These are phyloP conservation scores for Dascillus cervinus DNA, from an alignment of 2,888 invertebrate genomes.

Conservation along the genomic window DNA sequence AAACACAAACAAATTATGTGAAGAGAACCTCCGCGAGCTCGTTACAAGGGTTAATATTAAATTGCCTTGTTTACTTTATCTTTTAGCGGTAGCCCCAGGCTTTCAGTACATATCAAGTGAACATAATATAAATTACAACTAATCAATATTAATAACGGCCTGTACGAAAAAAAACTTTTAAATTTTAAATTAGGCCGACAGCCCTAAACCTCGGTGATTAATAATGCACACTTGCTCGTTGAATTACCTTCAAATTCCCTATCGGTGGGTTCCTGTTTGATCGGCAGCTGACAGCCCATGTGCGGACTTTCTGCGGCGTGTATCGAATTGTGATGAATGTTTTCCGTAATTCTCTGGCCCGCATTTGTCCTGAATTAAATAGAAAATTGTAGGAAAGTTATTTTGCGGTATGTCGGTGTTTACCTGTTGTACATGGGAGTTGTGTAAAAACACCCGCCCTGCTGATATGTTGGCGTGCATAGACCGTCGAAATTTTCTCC, in stretches of 20 bases:
- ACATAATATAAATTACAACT: conserved; percentile 39
- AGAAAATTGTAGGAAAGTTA: too few species aligned
- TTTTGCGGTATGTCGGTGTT: not conserved
- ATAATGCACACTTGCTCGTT: not conserved
- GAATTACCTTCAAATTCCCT: conserved; percentile 33
- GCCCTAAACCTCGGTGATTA: too few species aligned
- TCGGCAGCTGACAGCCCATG: conserved; percentile 23
- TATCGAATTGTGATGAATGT: not conserved
- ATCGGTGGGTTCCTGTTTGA: conserved; percentile 37
- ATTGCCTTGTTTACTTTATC: conserved; percentile 34
- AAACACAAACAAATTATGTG: conserved; percentile 19
- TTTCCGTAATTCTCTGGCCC: too few species aligned
- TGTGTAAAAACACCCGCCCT: conserved; percentile 34
- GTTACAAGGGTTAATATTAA: conserved; percentile 33
- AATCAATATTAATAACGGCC: conserved; percentile 39
- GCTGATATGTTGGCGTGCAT: conserved; percentile 32
- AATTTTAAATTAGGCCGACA: too few species aligned
- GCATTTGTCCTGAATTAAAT: too few species aligned
- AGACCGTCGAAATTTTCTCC: conserved; percentile 34
- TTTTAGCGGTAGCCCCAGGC: conserved; percentile 27
- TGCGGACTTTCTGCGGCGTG: conserved; percentile 2
- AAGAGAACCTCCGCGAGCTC: conserved; percentile 14
- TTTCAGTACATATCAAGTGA: conserved; percentile 16
- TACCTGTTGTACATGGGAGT: conserved; percentile 28
- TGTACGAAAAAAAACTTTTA: conserved; percentile 3